Percentiles rank a stretch among this genome's conserved stretches.
These are phyloP conservation scores for Mythimna pallens DNA, from an alignment of 2,888 invertebrate genomes.

Conservation along the genomic window DNA sequence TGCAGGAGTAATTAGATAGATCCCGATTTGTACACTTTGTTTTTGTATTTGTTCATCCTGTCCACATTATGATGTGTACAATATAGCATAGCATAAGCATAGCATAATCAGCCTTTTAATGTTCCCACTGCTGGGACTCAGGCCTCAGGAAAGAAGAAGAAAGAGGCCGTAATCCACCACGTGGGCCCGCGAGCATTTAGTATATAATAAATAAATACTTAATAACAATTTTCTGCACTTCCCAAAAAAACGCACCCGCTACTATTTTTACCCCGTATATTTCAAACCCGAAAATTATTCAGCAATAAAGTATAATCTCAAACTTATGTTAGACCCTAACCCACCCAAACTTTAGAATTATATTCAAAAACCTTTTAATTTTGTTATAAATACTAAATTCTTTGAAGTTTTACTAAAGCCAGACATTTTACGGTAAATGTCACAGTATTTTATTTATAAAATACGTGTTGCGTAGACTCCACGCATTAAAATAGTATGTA, in stretches of 20 bases:
- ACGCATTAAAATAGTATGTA: not conserved
- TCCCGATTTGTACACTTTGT: too few relatives aligned
- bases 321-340: slow-evolving; percentile 5
- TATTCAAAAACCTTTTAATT: slow-evolving; percentile 25
- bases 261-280: not conserved
- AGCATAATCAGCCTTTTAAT: too few relatives aligned
- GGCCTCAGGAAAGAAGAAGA: too few relatives aligned
- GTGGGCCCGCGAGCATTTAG: too few relatives aligned
- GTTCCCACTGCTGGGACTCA: too few relatives aligned
- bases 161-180: too few relatives aligned
- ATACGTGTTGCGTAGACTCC: not conserved
- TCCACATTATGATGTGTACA: too few relatives aligned
- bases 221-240: not conserved
- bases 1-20: too few relatives aligned
- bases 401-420: slow-evolving; percentile 17
- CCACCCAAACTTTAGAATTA: slow-evolving; percentile 14
- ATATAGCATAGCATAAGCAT: too few relatives aligned
- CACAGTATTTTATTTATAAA: not conserved
- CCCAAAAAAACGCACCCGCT: not conserved
- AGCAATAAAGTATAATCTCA: slow-evolving; percentile 27
- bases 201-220: too few relatives aligned
- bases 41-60: too few relatives aligned
- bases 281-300: slow-evolving; percentile 12
- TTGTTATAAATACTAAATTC: slow-evolving; percentile 1
- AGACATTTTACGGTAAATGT: slow-evolving; percentile 1